These are phyloP conservation scores for Epinephelus fuscoguttatus DNA, from an alignment of 2,113 vertebrate species.

Conservation along the genomic window DNA sequence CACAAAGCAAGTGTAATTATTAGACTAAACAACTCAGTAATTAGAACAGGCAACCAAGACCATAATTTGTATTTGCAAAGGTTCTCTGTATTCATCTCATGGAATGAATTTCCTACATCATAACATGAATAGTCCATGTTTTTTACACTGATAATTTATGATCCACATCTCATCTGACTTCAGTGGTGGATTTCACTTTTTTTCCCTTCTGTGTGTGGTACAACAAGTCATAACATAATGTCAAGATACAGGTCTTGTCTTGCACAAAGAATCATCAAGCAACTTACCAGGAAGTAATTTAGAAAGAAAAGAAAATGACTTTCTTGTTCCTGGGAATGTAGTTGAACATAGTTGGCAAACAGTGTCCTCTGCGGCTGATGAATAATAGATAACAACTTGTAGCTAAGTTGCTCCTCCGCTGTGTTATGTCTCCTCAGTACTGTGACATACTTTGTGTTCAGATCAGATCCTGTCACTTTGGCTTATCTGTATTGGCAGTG, in stretches of 20 bases:
- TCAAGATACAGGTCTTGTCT: background rate
- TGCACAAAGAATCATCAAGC: background rate
- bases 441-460: slow-evolving; percentile 1
- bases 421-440: background rate
- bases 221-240: too few species aligned
- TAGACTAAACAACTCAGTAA: too few species aligned
- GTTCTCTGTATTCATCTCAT: too few species aligned
- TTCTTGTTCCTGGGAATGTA: background rate
- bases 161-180: too few species aligned
- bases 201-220: too few species aligned
- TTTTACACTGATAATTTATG: too few species aligned
- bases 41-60: too few species aligned
- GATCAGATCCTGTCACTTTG: background rate
- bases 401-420: background rate
- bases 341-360: background rate
- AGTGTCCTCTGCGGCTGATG: background rate
- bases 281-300: background rate
- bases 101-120: too few species aligned
- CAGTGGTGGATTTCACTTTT: too few species aligned
- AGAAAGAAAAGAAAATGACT: background rate
- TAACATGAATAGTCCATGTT: too few species aligned
- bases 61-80: too few species aligned
- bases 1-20: too few species aligned
- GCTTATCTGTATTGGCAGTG: slow-evolving; percentile 8
- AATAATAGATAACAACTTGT: background rate